Percentiles rank a stretch among this genome's conserved stretches.
Evolutionary conservation across 2,888 invertebrate species (phyloP).

Genomic region (Hypomecis punctinalis): DNA sequence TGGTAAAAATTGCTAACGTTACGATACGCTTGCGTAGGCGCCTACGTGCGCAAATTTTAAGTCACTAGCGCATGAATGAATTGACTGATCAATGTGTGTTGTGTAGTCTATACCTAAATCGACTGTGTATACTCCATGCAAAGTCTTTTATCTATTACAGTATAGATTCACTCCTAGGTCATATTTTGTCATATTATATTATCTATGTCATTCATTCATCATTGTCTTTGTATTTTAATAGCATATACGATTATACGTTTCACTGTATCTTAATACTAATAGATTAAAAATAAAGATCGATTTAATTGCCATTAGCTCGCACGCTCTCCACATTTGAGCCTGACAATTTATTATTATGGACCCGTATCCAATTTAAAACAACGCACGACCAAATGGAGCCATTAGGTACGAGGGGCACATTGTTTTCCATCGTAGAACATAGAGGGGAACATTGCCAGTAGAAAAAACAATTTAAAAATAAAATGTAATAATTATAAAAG

Average conservation of each 20-base stretch:
- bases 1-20: no score
- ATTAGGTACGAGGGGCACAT: slow-evolving; percentile 75
- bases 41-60: no score
- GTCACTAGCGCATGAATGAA: no score
- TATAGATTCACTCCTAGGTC: no score
- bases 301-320: slow-evolving; percentile 83
- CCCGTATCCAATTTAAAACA: slow-evolving; percentile 85
- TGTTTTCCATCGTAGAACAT: slow-evolving; percentile 75
- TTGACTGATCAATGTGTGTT: no score
- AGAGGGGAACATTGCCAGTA: slow-evolving; percentile 79
- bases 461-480: slow-evolving; percentile 85
- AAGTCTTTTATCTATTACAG: no score
- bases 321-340: slow-evolving; percentile 76
- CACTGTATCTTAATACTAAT: slow-evolving; percentile 47
- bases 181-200: no score
- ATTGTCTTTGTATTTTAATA: slow-evolving; percentile 8
- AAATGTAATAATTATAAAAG: slow-evolving; percentile 84
- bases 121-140: no score
- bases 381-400: slow-evolving; percentile 77
- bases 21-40: no score
- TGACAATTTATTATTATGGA: slow-evolving; percentile 83
- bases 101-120: no score
- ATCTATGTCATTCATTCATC: background rate
- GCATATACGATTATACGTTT: slow-evolving; percentile 23
- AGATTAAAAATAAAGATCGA: slow-evolving; percentile 73